Conservation (phyloP, 1,140 invertebrate genomes). For the Drosophila triauraria region DNA sequence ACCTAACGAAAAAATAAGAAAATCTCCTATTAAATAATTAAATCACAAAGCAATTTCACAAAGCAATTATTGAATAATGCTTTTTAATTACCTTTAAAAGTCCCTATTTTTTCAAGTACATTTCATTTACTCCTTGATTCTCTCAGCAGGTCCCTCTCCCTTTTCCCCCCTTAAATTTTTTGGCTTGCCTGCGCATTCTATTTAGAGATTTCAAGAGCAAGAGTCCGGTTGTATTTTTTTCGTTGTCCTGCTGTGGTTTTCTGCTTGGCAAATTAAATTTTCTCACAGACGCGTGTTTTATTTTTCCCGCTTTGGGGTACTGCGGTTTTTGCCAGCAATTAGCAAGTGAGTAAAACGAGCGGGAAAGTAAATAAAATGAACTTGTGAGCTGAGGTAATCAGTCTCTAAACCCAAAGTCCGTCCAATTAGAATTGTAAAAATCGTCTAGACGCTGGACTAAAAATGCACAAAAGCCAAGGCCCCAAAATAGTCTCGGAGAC, state of each 20-base stretch:
- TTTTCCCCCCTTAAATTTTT: slow-evolving; percentile 23
- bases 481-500: neutral
- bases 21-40: neutral
- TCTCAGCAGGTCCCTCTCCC: neutral
- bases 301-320: neutral
- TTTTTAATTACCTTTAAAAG: neutral
- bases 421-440: slow-evolving; percentile 62
- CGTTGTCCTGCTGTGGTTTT: slow-evolving; percentile 34
- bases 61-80: neutral
- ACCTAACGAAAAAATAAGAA: neutral
- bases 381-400: slow-evolving; percentile 21
- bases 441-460: slow-evolving; percentile 66
- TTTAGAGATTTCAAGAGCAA: slow-evolving; percentile 54
- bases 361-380: slow-evolving; percentile 25
- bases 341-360: slow-evolving; percentile 30
- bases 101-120: neutral
- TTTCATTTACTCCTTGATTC: slow-evolving; percentile 12
- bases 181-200: slow-evolving; percentile 50
- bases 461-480: slow-evolving; percentile 17
- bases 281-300: slow-evolving; percentile 50
- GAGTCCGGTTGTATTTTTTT: slow-evolving; percentile 4
- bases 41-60: neutral
- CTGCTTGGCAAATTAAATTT: slow-evolving; percentile 61
- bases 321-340: slow-evolving; percentile 62
- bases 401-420: slow-evolving; percentile 5